Conservation (phyloP, 2,888 invertebrate species). For the Volucella bombylans region DNA sequence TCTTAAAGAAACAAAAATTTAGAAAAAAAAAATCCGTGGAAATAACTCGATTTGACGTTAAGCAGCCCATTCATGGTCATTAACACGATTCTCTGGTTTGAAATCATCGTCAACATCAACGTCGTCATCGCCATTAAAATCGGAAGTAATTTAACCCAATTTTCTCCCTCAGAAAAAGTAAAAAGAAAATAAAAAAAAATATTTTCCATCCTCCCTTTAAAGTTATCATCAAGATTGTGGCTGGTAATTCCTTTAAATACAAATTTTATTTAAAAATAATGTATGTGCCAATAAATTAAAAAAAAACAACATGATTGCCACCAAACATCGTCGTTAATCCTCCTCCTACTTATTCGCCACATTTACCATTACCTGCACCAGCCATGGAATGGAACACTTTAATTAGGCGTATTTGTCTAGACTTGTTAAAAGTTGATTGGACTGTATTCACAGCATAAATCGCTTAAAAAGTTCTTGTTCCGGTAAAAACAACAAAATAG, state of each 20-base stretch:
- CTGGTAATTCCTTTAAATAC: not conserved
- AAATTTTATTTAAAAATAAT: not conserved
- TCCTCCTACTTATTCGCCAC: no score
- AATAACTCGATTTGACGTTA: slow-evolving; percentile 11
- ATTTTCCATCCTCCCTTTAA: not conserved
- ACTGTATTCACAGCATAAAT: not conserved
- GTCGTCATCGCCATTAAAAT: not conserved
- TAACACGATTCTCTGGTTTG: slow-evolving; percentile 12
- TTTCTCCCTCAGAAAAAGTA: slow-evolving; percentile 6
- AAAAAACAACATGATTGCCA: not conserved
- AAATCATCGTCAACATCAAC: slow-evolving; percentile 13
- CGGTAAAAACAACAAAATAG: not conserved
- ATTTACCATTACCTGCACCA: slow-evolving; percentile 4
- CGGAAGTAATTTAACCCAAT: slow-evolving; percentile 37
- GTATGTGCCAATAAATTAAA: not conserved
- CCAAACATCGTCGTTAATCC: not conserved
- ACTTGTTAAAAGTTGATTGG: slow-evolving; percentile 56
- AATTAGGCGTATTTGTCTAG: slow-evolving; percentile 66
- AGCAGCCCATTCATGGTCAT: slow-evolving; percentile 14
- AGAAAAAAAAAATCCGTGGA: not conserved
- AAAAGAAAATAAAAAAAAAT: not conserved
- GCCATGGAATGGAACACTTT: slow-evolving; percentile 8
- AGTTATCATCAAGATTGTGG: not conserved
- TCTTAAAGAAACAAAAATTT: not conserved
- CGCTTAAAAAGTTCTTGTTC: slow-evolving; percentile 5